phyloP scores from a whole-genome alignment of 2,888 invertebrate genomes.

The Ypsolopha sequella region DNA sequence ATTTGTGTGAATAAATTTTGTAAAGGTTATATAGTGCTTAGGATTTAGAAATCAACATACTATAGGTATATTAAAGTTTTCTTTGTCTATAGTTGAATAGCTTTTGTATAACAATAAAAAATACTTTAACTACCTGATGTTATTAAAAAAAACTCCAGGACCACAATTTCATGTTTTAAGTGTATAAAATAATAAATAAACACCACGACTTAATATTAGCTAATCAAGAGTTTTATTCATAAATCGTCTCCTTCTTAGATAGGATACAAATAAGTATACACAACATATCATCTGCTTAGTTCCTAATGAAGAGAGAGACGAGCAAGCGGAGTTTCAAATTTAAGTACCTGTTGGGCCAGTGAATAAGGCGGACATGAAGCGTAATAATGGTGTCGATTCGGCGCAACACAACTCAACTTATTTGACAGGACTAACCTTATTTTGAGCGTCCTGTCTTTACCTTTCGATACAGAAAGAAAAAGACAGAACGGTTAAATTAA shows the following conservation, averaged over 20 bases:
- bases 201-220: constrained; percentile 32
- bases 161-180: constrained; percentile 29
- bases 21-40: constrained; percentile 28
- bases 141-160: constrained; percentile 17
- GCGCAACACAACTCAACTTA: too few relatives aligned
- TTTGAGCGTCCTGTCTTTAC: too few relatives aligned
- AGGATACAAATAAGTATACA: too few relatives aligned
- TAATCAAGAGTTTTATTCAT: constrained; percentile 27
- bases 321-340: too few relatives aligned
- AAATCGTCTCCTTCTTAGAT: neutral
- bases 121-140: constrained; percentile 9
- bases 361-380: too few relatives aligned
- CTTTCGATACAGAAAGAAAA: too few relatives aligned
- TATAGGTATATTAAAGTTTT: constrained; percentile 13
- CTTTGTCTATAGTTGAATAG: constrained; percentile 10
- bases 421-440: too few relatives aligned
- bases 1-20: constrained; percentile 53
- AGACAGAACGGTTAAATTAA: too few relatives aligned
- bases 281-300: too few relatives aligned
- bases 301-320: too few relatives aligned
- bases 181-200: constrained; percentile 46
- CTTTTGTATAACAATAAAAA: constrained; percentile 1
- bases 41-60: neutral
- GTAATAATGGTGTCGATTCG: too few relatives aligned
- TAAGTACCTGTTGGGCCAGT: too few relatives aligned